Base-by-base conservation (phyloP, 2,797 vertebrate species). In the Myripristis murdjan region DNA sequence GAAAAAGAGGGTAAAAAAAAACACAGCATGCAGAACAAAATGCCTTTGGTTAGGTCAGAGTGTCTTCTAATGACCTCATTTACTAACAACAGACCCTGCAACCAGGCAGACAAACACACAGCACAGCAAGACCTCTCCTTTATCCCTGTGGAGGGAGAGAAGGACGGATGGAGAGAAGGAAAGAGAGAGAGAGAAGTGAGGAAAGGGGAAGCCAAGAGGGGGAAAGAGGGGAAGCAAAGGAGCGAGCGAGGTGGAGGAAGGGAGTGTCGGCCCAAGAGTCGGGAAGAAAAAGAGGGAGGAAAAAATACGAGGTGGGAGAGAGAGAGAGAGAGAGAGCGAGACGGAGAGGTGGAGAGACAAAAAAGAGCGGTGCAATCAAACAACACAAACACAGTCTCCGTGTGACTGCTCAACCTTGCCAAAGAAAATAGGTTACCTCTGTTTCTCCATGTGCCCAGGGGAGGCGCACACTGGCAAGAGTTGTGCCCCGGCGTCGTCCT, bases 341-440 rank as follows among this genome's bases (percentile, higher is more conserved):
- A 75, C 37, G 47, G 47, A 64, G 28, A 46, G 86, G 84, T 73
- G 76, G 80, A 44, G 60, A 57, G 73, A 77, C 76, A 78, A 75
- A 64, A 87, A 82, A 82, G 79, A 87, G 79, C 79, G 20, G 26
- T 66, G 70, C 64, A 82, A 86, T 77, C 64, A 81, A 70, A 88
- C 70, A 81, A 78, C 82, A 83, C 68, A 84, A 84, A 82, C 81
- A 77, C 73, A 67, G 72, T 58, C 61, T 85, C 73, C 39, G 69
- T 87, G 79, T 83, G 84, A 86, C 87, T 85, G 85, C 82, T 87
- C 90, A 93, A 93, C 91, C 91, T 93, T 93, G 92, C 92, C 91
- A 91, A 91, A 78, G 81, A 91, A 93, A 93, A 92, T 91, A 90
- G 90, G 92, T 91, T 92, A 92, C 89, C 90, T 90, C 79, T 83